These are phyloP conservation scores for Telenomus remus DNA, from an alignment of 1,140 invertebrate genomes.

Conservation along the genomic window DNA sequence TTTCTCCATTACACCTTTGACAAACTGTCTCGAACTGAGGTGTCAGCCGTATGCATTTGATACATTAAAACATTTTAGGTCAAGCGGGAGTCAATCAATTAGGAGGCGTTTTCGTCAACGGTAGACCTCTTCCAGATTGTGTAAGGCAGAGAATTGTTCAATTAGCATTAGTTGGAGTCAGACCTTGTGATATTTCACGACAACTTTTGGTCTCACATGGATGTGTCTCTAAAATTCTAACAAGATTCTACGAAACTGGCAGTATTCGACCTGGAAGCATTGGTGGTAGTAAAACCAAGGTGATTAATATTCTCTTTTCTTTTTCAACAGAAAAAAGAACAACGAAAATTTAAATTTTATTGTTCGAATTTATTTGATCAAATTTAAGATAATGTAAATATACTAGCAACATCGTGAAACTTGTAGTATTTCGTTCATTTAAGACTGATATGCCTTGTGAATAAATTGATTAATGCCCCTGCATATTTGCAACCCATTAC, in stretches of 20 bases:
- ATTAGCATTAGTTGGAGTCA: slow-evolving; percentile 90
- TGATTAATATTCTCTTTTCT: slow-evolving; percentile 70
- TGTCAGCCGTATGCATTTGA: too few species aligned
- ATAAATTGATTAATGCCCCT: too few species aligned
- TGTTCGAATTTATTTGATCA: too few species aligned
- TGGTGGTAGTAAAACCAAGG: slow-evolving; percentile 93
- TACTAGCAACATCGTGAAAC: too few species aligned
- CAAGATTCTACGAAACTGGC: slow-evolving; percentile 95
- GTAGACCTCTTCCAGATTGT: slow-evolving; percentile 93
- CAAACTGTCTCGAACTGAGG: too few species aligned
- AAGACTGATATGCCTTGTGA: too few species aligned
- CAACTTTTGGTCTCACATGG: slow-evolving; percentile 97
- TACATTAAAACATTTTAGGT: slow-evolving; percentile 77
- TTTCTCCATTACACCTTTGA: too few species aligned
- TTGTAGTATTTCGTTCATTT: too few species aligned
- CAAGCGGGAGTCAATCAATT: slow-evolving; percentile 97
- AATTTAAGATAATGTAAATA: too few species aligned
- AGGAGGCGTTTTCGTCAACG: slow-evolving; percentile 97
- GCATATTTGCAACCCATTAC: too few species aligned
- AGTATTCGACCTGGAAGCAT: slow-evolving; percentile 94
- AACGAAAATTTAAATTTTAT: too few species aligned
- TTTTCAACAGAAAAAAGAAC: too few species aligned
- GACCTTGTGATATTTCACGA: slow-evolving; percentile 96
- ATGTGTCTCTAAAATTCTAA: slow-evolving; percentile 97
- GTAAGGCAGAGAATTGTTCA: slow-evolving; percentile 96